These are phyloP conservation scores for Cotesia chilonis DNA, from an alignment of 1,140 invertebrate genomes.

Conservation along the genomic window DNA sequence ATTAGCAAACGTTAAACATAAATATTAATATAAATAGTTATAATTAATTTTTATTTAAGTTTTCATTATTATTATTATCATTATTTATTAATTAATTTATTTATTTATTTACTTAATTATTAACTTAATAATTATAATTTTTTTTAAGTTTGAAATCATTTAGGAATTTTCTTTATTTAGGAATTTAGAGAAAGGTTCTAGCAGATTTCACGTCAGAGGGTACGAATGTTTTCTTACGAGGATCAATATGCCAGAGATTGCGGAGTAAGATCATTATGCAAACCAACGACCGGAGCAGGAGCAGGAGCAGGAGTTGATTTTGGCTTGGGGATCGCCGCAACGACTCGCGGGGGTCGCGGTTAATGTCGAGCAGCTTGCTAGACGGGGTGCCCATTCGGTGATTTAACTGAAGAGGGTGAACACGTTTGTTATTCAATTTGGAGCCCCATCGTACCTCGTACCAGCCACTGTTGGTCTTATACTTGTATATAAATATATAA, in stretches of 20 bases:
- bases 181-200: too few species aligned
- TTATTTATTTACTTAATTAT: too few species aligned
- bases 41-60: too few species aligned
- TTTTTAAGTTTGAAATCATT: too few species aligned
- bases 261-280: constrained; percentile 64
- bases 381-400: constrained; percentile 55
- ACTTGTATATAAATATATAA: not conserved
- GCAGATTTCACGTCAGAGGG: constrained; percentile 20
- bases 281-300: constrained; percentile 43
- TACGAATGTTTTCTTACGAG: constrained; percentile 46
- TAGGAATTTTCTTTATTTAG: too few species aligned
- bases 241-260: constrained; percentile 64
- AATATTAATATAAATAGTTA: too few species aligned
- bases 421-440: constrained; percentile 66
- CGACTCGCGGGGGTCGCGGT: constrained; percentile 58
- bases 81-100: too few species aligned
- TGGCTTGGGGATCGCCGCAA: constrained; percentile 35
- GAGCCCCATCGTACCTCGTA: constrained; percentile 42
- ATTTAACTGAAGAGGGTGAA: constrained; percentile 58
- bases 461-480: constrained; percentile 38
- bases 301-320: constrained; percentile 32
- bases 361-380: constrained; percentile 55
- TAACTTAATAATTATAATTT: too few species aligned
- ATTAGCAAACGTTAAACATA: too few species aligned
- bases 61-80: too few species aligned